Percentiles rank a stretch among this genome's conserved stretches.
phyloP scores from a whole-genome alignment of 1,140 invertebrate species.

The Temnothorax curvispinosus region DNA sequence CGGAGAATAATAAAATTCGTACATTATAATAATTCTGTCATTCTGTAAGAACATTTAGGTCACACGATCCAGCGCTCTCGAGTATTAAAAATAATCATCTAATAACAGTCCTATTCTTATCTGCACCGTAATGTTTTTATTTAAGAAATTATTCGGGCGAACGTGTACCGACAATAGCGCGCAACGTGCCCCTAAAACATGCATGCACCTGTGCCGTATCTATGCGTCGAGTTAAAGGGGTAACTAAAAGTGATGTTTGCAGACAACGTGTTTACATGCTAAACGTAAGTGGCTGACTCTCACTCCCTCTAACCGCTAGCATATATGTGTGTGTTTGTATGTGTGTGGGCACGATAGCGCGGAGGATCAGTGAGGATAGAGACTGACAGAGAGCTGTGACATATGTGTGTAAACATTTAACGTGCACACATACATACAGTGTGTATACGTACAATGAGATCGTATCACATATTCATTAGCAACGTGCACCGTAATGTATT shows the following conservation, averaged over 20 bases:
- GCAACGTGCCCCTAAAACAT: not conserved
- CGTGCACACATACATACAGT: not conserved
- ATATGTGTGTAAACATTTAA: conserved; percentile 54
- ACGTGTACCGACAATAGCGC: not conserved
- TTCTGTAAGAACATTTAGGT: not conserved
- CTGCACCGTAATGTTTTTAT: not conserved
- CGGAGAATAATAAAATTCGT: not conserved
- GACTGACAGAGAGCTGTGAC: conserved; percentile 25
- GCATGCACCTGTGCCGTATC: not conserved
- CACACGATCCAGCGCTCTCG: too few species aligned
- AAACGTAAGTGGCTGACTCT: conserved; percentile 74
- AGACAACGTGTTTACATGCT: conserved; percentile 76
- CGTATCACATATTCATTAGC: not conserved
- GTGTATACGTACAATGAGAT: not conserved
- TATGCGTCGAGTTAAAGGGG: conserved; percentile 57
- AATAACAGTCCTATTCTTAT: too few species aligned
- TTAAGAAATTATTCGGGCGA: conserved; percentile 18
- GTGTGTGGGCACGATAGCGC: conserved; percentile 33
- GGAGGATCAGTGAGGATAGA: conserved; percentile 47
- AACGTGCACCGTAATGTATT: conserved; percentile 1
- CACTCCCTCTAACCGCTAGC: conserved; percentile 38
- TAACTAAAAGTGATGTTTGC: conserved; percentile 78
- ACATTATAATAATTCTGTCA: not conserved
- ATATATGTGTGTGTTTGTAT: too few species aligned
- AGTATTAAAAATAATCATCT: not conserved